Percentiles rank a stretch among this genome's conserved stretches.
These are phyloP conservation scores for Ylistrum balloti DNA, from an alignment of 1,140 invertebrate genomes.

Conservation along the genomic window DNA sequence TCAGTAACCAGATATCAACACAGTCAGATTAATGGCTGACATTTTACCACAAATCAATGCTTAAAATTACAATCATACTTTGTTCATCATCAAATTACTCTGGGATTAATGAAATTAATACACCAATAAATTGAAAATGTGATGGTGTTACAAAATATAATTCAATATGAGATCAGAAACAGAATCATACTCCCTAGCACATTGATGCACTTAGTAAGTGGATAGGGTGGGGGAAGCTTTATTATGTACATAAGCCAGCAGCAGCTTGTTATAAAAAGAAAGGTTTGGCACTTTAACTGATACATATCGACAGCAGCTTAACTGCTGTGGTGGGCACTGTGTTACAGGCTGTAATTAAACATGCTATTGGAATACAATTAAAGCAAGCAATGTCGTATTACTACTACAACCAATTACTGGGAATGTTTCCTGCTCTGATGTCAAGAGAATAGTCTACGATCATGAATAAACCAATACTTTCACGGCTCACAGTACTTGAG, in stretches of 20 bases:
- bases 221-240: too few species aligned
- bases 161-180: not conserved
- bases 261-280: too few species aligned
- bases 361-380: not conserved
- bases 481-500: conserved; percentile 31
- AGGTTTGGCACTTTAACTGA: too few species aligned
- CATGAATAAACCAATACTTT: conserved; percentile 20
- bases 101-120: not conserved
- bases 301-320: not conserved
- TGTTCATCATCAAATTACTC: not conserved
- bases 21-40: not conserved
- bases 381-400: not conserved
- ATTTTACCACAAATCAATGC: not conserved
- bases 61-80: not conserved
- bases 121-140: not conserved
- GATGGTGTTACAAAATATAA: not conserved
- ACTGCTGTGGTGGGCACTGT: not conserved
- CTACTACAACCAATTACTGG: conserved; percentile 13
- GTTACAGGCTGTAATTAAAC: conserved; percentile 37
- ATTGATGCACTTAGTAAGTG: too few species aligned
- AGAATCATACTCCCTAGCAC: too few species aligned
- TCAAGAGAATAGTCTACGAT: not conserved
- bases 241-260: too few species aligned
- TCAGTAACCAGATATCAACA: not conserved
- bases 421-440: not conserved